A percentile compares a stretch with the other conserved stretches of the same genome.
phyloP scores from a whole-genome alignment of 1,140 invertebrate species.

The Sycophila sp. region DNA sequence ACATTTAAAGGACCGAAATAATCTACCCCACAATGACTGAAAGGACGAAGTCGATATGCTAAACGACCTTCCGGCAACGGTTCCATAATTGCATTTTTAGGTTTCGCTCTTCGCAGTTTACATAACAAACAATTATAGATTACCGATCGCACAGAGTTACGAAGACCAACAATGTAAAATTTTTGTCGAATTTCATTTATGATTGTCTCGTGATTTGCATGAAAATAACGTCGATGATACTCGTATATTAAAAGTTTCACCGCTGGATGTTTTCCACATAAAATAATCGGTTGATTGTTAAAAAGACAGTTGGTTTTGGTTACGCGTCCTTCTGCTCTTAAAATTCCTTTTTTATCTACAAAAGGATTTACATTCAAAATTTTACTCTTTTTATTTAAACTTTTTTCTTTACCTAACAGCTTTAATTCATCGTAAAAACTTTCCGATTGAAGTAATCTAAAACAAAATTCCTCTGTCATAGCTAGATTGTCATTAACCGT shows the following conservation, averaged over 20 bases:
- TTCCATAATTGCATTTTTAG: not conserved
- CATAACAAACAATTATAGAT: not conserved
- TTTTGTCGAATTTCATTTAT: slow-evolving; percentile 40
- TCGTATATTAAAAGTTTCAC: not conserved
- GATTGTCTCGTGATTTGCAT: slow-evolving; percentile 36
- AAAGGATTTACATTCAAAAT: too few relatives aligned
- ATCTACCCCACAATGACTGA: slow-evolving; percentile 42
- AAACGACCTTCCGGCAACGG: not conserved
- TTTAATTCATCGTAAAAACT: too few relatives aligned
- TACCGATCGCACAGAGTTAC: slow-evolving; percentile 28
- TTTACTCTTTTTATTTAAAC: too few relatives aligned
- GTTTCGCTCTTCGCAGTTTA: not conserved
- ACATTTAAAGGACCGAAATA: slow-evolving; percentile 45
- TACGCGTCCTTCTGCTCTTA: too few relatives aligned
- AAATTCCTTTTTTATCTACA: too few relatives aligned
- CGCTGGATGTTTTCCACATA: not conserved
- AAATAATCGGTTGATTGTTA: slow-evolving; percentile 14
- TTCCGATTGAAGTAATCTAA: too few relatives aligned
- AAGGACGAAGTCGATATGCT: not conserved
- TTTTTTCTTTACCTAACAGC: too few relatives aligned
- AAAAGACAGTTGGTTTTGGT: too few relatives aligned
- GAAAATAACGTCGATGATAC: slow-evolving; percentile 31
- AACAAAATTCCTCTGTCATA: too few relatives aligned
- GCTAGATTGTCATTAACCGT: too few relatives aligned
- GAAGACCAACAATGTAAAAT: slow-evolving; percentile 37